Evolutionary conservation across 1,140 invertebrate genomes (phyloP).

Genomic region (Hypsibius dujardini): DNA sequence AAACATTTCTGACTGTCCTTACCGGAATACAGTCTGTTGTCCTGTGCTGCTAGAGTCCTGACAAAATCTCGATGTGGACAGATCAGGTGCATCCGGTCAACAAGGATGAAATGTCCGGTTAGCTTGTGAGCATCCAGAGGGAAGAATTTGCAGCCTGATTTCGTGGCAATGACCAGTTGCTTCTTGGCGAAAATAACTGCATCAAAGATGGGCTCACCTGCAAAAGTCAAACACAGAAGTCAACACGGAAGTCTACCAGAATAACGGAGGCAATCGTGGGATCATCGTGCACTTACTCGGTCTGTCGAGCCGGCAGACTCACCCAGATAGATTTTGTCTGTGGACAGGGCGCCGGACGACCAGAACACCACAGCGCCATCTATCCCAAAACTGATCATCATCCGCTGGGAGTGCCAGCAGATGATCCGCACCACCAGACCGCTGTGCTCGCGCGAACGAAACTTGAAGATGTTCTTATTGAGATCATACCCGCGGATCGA

Average conservation of each 20-base stretch:
- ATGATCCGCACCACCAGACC: conserved; percentile 4
- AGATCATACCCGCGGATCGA: neutral
- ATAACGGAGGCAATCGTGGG: neutral
- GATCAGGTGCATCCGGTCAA: neutral
- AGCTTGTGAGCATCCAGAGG: conserved; percentile 4
- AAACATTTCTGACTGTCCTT: neutral
- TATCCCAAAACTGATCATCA: conserved; percentile 4
- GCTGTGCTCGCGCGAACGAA: neutral
- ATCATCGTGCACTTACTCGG: neutral
- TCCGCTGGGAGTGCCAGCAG: conserved; percentile 11
- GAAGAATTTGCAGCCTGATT: conserved; percentile 1
- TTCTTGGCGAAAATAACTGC: conserved; percentile 7
- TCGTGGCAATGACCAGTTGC: neutral
- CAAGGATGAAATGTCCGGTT: neutral
- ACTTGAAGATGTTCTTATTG: neutral
- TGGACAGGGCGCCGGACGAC: neutral
- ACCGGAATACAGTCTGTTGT: neutral
- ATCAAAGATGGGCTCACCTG: neutral
- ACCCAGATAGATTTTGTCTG: conserved; percentile 8
- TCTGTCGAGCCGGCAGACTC: neutral
- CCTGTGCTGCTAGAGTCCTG: neutral
- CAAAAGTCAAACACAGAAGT: neutral
- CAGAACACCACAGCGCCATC: conserved; percentile 7
- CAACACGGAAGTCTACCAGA: neutral
- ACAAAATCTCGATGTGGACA: neutral